Percentiles rank a stretch among this genome's conserved stretches.
phyloP scores from a whole-genome alignment of 2,888 invertebrate species.

The Pelosia muscerda region DNA sequence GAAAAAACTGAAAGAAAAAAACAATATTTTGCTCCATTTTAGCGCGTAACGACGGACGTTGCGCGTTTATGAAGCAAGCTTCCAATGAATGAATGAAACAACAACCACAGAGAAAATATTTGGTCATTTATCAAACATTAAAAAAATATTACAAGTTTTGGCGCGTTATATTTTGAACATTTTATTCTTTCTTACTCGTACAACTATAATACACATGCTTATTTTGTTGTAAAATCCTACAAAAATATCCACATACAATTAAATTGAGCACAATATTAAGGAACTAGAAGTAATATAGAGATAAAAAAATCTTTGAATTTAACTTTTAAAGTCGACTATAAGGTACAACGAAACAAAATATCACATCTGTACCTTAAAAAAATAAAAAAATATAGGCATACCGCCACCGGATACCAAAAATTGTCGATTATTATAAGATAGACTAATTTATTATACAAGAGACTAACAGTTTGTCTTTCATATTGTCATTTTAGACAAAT shows the following conservation, averaged over 20 bases:
- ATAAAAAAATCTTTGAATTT: constrained; percentile 1
- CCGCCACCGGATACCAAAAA: neutral
- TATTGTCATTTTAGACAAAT: neutral
- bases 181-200: neutral
- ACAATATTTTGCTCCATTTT: neutral
- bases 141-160: too few species aligned
- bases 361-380: constrained; percentile 6
- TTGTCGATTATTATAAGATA: neutral
- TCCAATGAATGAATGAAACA: too few species aligned
- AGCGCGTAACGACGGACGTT: neutral
- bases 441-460: neutral
- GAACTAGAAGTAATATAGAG: constrained; percentile 7
- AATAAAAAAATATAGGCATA: neutral
- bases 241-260: constrained; percentile 2
- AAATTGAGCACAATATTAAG: constrained; percentile 11
- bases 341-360: constrained; percentile 1
- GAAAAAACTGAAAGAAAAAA: too few species aligned
- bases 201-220: neutral
- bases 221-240: neutral
- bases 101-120: neutral
- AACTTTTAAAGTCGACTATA: neutral
- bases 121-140: too few species aligned
- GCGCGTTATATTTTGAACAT: neutral
- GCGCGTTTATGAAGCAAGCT: neutral
- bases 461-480: neutral